Conservation (phyloP, 2,888 invertebrate species). For the Steinernema scapterisci region DNA sequence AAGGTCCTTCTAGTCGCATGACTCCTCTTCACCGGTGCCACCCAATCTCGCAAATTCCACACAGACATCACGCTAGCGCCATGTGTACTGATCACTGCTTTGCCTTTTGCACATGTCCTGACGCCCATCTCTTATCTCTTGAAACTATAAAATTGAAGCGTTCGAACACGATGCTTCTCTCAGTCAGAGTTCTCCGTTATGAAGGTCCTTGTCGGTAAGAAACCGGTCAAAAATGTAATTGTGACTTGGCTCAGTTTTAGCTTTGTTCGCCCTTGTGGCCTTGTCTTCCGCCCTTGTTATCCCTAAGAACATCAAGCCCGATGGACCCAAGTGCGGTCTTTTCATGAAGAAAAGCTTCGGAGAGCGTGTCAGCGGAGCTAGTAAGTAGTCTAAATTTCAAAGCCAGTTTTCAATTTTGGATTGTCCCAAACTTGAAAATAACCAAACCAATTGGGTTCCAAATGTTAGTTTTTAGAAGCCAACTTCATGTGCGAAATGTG, state of each 20-base stretch:
- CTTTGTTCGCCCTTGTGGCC: background rate
- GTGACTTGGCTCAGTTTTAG: background rate
- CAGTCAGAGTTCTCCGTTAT: background rate
- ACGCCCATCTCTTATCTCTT: background rate
- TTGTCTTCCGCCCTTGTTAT: background rate
- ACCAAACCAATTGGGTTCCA: no score
- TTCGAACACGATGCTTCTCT: background rate
- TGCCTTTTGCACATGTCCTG: slow-evolving; percentile 5
- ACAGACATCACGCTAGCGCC: background rate
- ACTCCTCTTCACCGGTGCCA: background rate
- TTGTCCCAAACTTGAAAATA: background rate
- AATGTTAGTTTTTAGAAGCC: slow-evolving; percentile 10
- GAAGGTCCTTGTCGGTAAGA: slow-evolving; percentile 19
- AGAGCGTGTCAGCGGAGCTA: background rate
- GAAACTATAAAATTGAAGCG: slow-evolving; percentile 5
- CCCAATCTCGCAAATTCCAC: background rate
- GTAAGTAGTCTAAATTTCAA: background rate
- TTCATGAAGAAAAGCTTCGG: background rate
- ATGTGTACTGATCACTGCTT: slow-evolving; percentile 15
- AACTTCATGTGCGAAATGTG: slow-evolving; percentile 36
- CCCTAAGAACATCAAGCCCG: background rate
- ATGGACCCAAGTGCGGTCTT: slow-evolving; percentile 13
- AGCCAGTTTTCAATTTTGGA: no score
- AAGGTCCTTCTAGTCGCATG: background rate
- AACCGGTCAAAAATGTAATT: no score